Evolutionary conservation across 2,888 invertebrate species (phyloP), one percentile per base, ranked within the genome.

Genomic region (Erebia ligea): DNA sequence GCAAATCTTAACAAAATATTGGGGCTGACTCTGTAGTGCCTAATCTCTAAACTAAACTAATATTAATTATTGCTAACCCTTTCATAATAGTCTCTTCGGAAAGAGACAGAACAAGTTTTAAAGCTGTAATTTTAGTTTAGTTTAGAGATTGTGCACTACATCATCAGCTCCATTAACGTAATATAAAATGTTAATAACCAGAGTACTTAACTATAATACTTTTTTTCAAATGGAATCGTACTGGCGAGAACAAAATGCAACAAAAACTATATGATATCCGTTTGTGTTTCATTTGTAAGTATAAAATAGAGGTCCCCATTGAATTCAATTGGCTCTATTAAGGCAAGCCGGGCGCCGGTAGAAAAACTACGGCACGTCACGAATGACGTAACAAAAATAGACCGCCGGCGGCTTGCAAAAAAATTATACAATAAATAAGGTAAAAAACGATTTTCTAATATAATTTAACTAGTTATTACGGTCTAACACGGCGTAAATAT

Each of bases 351-450:
- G 62, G 34, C 45, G 45, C 76, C 73, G 34, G 6, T 76, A 80
- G 79, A 80, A 77, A 78, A 81, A 78, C 80, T 79, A 76, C 74
- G 73, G 68, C 72, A 80, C 83, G 83, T 81, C 87, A 86, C 79
- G 81, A 81, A 78, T 89, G 89, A 89, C 86, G 86, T 86, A 88
- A 89, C 82, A 79, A 82, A 81, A 74, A 82, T 79, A 78, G 50
- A 52, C 9, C 19, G 59, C 68, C 5, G 48, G 15, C 62, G 61
- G 70, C 68, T 19, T 48, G 63, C 65, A 72, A 75, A 73, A 75
- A 69, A 69, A 21, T 40, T 25, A 65, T 56, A 64, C 64, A 52
- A 54, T 66, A 21, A 64, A 62, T 15, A 48, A 21, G 48, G 59
- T 42, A 58, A 71, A 19, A 50, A 69, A 67, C 59, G 25, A 67